phyloP scores from a whole-genome alignment of 2,888 invertebrate genomes.

The Acanthosepion pharaonis region DNA sequence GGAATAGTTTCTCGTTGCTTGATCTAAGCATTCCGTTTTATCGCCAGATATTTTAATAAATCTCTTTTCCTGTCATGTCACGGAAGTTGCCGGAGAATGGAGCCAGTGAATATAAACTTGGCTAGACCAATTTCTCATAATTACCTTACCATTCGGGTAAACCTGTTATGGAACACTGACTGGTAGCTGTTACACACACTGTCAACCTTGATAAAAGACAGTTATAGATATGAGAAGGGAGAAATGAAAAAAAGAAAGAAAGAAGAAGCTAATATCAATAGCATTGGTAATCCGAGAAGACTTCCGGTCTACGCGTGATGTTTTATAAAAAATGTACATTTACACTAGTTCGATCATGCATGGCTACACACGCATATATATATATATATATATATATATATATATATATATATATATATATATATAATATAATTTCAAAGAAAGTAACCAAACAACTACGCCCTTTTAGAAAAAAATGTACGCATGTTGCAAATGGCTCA shows the following conservation, averaged over 20 bases:
- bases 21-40: too few relatives aligned
- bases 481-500: neutral
- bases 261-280: neutral
- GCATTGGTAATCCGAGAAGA: neutral
- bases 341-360: too few relatives aligned
- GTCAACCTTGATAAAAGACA: neutral
- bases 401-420: neutral
- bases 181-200: neutral
- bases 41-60: too few relatives aligned
- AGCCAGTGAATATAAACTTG: neutral
- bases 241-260: too few relatives aligned
- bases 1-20: too few relatives aligned
- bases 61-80: too few relatives aligned
- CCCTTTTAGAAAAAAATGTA: neutral
- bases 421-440: neutral
- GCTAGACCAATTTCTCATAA: neutral
- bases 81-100: too few relatives aligned
- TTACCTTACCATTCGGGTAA: neutral
- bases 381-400: neutral
- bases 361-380: neutral
- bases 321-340: neutral
- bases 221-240: neutral
- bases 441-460: slow-evolving; percentile 33
- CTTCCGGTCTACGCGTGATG: neutral
- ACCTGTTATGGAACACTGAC: neutral